Percentiles rank a stretch among this genome's conserved stretches.
Conservation (phyloP, 2,888 invertebrate species). For the Melanostoma mellinum region DNA sequence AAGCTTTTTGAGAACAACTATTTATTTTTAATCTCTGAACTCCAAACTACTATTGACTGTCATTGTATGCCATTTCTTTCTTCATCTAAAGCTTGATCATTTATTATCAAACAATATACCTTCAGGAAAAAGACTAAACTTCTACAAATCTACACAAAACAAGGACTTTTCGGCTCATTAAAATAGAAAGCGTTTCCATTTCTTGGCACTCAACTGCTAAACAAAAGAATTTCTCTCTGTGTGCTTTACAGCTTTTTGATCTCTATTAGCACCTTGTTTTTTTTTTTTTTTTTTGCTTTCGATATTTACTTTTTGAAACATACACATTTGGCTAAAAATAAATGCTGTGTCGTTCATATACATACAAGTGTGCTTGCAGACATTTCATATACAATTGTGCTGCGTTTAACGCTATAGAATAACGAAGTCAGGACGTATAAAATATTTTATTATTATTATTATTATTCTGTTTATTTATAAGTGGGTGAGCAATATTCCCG, state of each 20-base stretch:
- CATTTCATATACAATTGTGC: slow-evolving; percentile 9
- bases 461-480: slow-evolving; percentile 27
- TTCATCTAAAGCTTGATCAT: too few species aligned
- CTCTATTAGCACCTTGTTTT: slow-evolving; percentile 14
- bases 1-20: too few species aligned
- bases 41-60: too few species aligned
- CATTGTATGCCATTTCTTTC: too few species aligned
- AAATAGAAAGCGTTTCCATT: slow-evolving; percentile 24
- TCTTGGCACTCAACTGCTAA: slow-evolving; percentile 32
- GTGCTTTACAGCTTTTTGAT: slow-evolving; percentile 3
- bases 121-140: too few species aligned
- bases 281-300: slow-evolving; percentile 1
- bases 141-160: neutral
- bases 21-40: too few species aligned
- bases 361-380: neutral
- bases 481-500: slow-evolving; percentile 5
- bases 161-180: slow-evolving; percentile 16
- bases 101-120: too few species aligned
- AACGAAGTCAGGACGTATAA: neutral
- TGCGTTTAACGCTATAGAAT: neutral
- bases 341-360: neutral
- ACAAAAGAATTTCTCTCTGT: slow-evolving; percentile 6
- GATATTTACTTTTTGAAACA: slow-evolving; percentile 19
- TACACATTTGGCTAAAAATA: slow-evolving; percentile 35
- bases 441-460: slow-evolving; percentile 1